A percentile compares a stretch with the other conserved stretches of the same genome.
Conservation (phyloP, 1,140 invertebrate species). For the Andrena cerasifolii region DNA sequence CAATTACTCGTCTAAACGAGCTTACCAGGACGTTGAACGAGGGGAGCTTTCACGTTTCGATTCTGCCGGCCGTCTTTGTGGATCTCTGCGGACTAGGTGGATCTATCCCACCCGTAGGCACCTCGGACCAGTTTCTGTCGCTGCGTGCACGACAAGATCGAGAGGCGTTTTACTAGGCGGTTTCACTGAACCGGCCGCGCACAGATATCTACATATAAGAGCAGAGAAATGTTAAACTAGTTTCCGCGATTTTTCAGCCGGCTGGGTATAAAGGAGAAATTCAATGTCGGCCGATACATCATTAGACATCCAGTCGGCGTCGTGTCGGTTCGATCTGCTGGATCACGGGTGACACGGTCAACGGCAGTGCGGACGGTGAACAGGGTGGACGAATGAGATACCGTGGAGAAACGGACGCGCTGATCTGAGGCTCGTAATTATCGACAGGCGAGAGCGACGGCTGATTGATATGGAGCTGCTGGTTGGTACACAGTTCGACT, state of each 20-base stretch:
- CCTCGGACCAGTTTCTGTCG: constrained; percentile 9
- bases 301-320: constrained; percentile 71
- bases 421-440: constrained; percentile 12
- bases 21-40: background rate
- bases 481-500: constrained; percentile 68
- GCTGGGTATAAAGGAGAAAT: constrained; percentile 81
- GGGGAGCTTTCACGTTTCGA: constrained; percentile 39
- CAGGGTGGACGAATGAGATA: constrained; percentile 46
- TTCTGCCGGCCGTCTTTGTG: constrained; percentile 18
- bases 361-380: constrained; percentile 26
- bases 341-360: too few relatives aligned
- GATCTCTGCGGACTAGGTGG: constrained; percentile 44
- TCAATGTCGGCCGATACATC: constrained; percentile 77
- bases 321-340: constrained; percentile 58
- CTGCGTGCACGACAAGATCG: background rate
- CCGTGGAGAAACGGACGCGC: background rate
- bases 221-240: constrained; percentile 80
- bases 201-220: constrained; percentile 64
- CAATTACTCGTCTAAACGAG: background rate
- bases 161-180: constrained; percentile 46
- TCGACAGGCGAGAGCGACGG: constrained; percentile 19
- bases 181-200: constrained; percentile 71
- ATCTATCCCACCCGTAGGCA: constrained; percentile 21
- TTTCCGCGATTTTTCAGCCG: constrained; percentile 78
- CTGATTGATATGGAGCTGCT: constrained; percentile 71